Conservation (phyloP, 2,888 invertebrate genomes). For the Andrena praecox region DNA sequence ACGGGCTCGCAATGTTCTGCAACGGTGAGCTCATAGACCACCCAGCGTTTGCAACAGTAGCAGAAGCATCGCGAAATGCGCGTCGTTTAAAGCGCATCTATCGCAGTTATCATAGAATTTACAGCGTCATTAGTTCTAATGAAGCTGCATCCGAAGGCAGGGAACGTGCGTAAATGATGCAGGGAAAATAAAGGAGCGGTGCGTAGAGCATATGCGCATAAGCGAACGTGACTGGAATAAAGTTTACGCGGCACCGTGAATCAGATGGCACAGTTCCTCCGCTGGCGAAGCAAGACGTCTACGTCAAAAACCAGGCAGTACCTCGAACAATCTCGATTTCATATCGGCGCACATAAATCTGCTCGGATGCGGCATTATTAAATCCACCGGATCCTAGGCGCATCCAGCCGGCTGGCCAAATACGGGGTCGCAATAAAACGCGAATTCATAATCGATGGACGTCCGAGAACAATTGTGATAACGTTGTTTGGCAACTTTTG, state of each 20-base stretch:
- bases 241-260: conserved; percentile 45
- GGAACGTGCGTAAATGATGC: conserved; percentile 59
- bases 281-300: conserved; percentile 50
- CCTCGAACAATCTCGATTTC: conserved; percentile 59
- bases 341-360: conserved; percentile 61
- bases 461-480: not conserved
- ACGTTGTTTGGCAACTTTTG: conserved; percentile 2
- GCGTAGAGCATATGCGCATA: conserved; percentile 49
- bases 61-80: conserved; percentile 41
- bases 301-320: conserved; percentile 57
- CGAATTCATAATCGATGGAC: conserved; percentile 49
- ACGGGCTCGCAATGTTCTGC: no score
- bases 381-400: conserved; percentile 44
- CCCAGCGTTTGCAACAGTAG: conserved; percentile 20
- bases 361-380: conserved; percentile 50
- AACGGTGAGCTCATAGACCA: not conserved
- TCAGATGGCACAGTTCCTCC: conserved; percentile 57
- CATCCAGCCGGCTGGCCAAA: conserved; percentile 28
- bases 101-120: conserved; percentile 41
- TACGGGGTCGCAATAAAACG: conserved; percentile 39
- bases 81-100: conserved; percentile 35
- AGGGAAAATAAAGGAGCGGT: conserved; percentile 47
- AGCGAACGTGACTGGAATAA: conserved; percentile 60
- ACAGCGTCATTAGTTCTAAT: conserved; percentile 60
- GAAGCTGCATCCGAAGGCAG: conserved; percentile 50